A percentile compares a stretch with the other conserved stretches of the same genome.
phyloP scores from a whole-genome alignment of 2,888 invertebrate genomes.

The Leucophenga montana region DNA sequence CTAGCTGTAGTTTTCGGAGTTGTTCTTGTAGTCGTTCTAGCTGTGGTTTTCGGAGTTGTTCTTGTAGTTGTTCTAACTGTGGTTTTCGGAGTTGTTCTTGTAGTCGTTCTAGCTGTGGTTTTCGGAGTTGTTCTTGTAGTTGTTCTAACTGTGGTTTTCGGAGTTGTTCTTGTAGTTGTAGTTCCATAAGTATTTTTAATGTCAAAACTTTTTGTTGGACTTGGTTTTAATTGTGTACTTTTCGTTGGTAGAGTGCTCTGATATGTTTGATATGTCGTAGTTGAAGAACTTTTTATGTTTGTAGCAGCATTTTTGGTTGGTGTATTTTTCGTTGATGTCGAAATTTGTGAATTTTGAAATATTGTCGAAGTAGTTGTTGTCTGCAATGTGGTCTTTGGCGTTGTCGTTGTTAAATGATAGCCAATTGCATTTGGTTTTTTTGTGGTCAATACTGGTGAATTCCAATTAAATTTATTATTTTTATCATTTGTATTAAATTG shows the following conservation, averaged over 20 bases:
- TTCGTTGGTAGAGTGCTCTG: constrained; percentile 21
- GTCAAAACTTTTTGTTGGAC: constrained; percentile 14
- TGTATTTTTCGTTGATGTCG: too few species aligned
- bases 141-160: constrained; percentile 5
- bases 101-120: constrained; percentile 29
- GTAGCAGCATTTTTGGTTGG: too few species aligned
- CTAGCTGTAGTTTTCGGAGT: constrained; percentile 22
- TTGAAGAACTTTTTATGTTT: too few species aligned
- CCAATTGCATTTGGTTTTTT: too few species aligned
- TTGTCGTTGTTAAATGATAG: too few species aligned
- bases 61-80: constrained; percentile 24
- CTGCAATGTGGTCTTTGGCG: background rate
- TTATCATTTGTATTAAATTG: too few species aligned
- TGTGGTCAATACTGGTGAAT: too few species aligned
- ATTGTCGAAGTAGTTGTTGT: constrained; percentile 25
- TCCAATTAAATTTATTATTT: too few species aligned
- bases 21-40: constrained; percentile 28
- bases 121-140: constrained; percentile 26
- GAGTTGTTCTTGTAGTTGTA: constrained; percentile 29
- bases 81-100: constrained; percentile 24
- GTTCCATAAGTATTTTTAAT: background rate
- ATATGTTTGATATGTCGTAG: constrained; percentile 15
- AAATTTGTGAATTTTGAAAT: too few species aligned
- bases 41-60: constrained; percentile 26
- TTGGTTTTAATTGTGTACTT: constrained; percentile 32